Base-by-base conservation (phyloP, 2,888 invertebrate species). In the Eupsilia transversa region DNA sequence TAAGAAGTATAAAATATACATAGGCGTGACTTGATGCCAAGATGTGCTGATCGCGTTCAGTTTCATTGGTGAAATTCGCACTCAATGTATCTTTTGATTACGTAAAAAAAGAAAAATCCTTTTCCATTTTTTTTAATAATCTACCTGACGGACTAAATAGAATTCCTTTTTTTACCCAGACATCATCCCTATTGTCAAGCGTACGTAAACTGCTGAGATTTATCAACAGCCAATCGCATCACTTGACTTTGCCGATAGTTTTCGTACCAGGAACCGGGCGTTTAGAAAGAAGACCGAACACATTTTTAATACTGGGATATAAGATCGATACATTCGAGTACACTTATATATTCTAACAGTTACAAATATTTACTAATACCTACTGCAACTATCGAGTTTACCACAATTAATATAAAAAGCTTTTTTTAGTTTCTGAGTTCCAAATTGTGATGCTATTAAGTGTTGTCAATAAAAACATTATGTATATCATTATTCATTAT, bases 221-320 rank as follows among this genome's bases (percentile, higher is more conserved):
- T 7, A 30, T 63, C 12, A 43, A 7, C 30, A 43, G 41, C 43
- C 30, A 64, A 33, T 46, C 30, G 14, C 14, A 30, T 30, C 46
- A 30, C 14, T 30, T 30, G 30, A 46, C 5, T 33, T 46, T 12
- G 2, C 30, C 10, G 9, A 65, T 46, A 23, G 17, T 46, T 5
- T 33, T 49, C n/a, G 17, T 46, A n/a, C 33, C 33, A 46, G n/a
- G 52, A 65, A n/a, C 3, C 6, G 49, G n/a, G n/a, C 43, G 17
- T 33, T 52, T 14, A 46, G n/a, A 52, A 59, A 66, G 38, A 30
- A 57, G 30, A 67, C 38, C 41, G 30, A 70, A 76, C 80, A 81
- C 66, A 52, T 77, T 61, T 65, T 64, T 86, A 86, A 87, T 86
- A 86, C 86, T 86, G 87, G 72, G 75, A 80, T 73, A 76, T 74